Evolutionary conservation across 2,797 vertebrate species (phyloP), one percentile per base, ranked within the genome.

Genomic region (Fringilla coelebs): DNA sequence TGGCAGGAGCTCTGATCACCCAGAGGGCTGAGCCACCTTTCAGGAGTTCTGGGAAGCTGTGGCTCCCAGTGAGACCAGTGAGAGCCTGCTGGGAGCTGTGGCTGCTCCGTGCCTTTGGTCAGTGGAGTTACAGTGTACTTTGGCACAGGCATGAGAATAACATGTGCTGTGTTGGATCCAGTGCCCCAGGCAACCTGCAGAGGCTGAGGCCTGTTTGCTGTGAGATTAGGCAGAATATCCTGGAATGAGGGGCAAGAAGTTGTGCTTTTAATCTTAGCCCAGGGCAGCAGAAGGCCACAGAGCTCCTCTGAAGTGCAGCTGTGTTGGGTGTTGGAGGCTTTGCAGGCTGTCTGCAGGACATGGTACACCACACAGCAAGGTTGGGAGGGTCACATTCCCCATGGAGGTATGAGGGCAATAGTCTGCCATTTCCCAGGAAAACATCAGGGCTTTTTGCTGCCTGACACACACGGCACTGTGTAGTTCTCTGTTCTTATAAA

Each of bases 271-370:
- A 41, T 82, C 67, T 85, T 77, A 40, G 57, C 61, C 72, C 61
- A 54, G n/a, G 87, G 72, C 74, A 90, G 67, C 52, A 76, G 90
- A 85, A 90, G 62, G 73, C 77, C 40, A 18, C 45, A 46, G 68
- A 80, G 25, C 38, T 73, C 25, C 57, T 93, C 68, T 93, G 89
- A 94, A 95, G 82, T 68, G 81, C 87, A 92, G 90, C 86, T 95
- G 57, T 89, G 81, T 71, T 5, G n/a, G 63, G 40, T 0, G 0
- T 25, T 71, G 66, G 70, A 89, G 60, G 66, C 65, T 84, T 45
- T 85, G 58, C 61, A 61, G 81, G 43, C 48, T 55, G 38, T 48
- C 48, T 67, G 41, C 40, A 52, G 82, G 54, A 80, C 8, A 4
- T 66, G 91, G 88, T 85, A 49, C 51, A 63, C 80, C 77, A 82